These are phyloP conservation scores for Syndactyla subalaris DNA, from an alignment of 2,797 vertebrate genomes.

Conservation along the genomic window DNA sequence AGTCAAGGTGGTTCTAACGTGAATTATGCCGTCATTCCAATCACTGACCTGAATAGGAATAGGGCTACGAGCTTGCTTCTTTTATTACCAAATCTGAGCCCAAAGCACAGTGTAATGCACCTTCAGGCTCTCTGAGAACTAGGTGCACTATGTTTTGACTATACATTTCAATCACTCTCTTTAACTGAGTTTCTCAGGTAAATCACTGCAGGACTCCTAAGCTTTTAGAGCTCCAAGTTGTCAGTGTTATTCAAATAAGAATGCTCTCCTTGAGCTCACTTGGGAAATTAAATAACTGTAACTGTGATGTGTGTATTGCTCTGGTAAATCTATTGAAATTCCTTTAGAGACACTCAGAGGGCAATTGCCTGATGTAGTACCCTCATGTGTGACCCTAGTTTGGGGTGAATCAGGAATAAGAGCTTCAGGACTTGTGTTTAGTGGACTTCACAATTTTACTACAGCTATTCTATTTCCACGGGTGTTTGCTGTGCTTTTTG, in stretches of 20 bases:
- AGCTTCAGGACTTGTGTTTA: background rate
- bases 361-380: background rate
- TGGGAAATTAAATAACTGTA: slow-evolving; percentile 44
- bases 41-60: background rate
- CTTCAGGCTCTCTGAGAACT: background rate
- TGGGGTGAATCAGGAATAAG: background rate
- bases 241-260: slow-evolving; percentile 33
- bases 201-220: background rate
- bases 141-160: background rate
- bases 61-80: accelerated
- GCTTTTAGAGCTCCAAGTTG: slow-evolving; percentile 3
- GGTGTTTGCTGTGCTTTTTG: background rate
- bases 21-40: background rate
- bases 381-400: background rate
- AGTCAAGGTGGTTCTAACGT: background rate
- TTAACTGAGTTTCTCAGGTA: background rate
- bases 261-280: background rate
- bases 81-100: background rate
- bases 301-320: background rate
- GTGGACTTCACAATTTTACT: background rate
- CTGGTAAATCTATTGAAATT: slow-evolving; percentile 14
- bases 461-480: background rate
- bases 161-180: background rate
- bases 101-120: background rate
- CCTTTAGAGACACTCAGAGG: background rate